Conservation (phyloP, 2,888 invertebrate genomes). For the Idaea straminata region DNA sequence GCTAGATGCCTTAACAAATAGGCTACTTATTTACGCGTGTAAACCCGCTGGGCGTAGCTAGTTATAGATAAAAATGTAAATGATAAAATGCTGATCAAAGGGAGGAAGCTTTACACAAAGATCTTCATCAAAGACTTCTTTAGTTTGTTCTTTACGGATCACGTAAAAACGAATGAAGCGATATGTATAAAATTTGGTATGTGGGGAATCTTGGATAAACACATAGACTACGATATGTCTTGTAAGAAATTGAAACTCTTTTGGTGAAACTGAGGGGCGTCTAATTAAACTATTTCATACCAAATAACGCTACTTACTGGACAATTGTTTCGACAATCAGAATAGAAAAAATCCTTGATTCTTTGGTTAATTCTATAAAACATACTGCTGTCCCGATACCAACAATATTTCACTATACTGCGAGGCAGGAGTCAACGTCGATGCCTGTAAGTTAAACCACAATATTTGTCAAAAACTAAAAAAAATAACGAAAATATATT, state of each 20-base stretch:
- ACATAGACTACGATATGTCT: background rate
- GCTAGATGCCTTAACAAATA: too few relatives aligned
- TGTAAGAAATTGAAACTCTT: background rate
- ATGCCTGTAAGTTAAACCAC: background rate
- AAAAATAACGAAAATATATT: background rate
- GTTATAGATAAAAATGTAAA: too few relatives aligned
- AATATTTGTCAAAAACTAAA: background rate
- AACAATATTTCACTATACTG: background rate
- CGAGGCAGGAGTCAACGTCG: background rate
- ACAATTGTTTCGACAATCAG: background rate
- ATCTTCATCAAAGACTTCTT: too few relatives aligned
- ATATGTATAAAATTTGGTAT: too few relatives aligned
- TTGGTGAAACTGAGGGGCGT: background rate
- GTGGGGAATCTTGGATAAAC: too few relatives aligned
- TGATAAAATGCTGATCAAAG: too few relatives aligned
- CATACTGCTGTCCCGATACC: constrained; percentile 1
- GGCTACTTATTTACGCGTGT: too few relatives aligned
- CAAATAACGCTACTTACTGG: background rate
- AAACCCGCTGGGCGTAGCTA: too few relatives aligned
- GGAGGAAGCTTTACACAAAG: too few relatives aligned
- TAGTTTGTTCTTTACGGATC: too few relatives aligned
- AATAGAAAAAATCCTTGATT: background rate
- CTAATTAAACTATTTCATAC: background rate
- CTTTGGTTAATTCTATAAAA: background rate
- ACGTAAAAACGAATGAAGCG: too few relatives aligned